Base-by-base conservation (phyloP, 1,140 invertebrate genomes). In the Leptinotarsa lineolata region DNA sequence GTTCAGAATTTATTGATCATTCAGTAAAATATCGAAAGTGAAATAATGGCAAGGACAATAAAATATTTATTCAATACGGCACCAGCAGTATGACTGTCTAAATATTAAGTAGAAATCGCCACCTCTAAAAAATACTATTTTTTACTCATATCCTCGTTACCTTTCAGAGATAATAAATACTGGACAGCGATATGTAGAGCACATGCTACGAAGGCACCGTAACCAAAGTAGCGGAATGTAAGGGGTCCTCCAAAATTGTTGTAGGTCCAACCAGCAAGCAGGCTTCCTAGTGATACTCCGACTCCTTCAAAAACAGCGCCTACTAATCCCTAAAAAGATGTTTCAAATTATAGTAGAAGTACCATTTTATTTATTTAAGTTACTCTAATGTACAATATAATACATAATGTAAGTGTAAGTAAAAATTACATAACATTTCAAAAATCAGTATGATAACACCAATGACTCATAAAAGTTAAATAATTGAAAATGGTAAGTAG, bases 291-390 rank as follows among this genome's bases (percentile, higher is more conserved):
- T 0, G 93, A 91, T 1, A 93, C 91, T 30, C 94, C 94, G 8
- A 95, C 87, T 21, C 94, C 94, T 87, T 96, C 94, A 82, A 95
- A 96, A 65, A 94, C 86, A 45, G 92, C 94, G 22, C 94, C 93
- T 22, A 95, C 90, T 22, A 96, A 85, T 70, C 94, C 94, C 88
- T 95, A 87, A 77, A 83, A 78, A 63, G 8, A 63, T 30, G 30
- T 30, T 30, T 30, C 30, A 30, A 30, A 8, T 30, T 30, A 11
- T 8, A 2, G 30, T n/a, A n/a, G n/a, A n/a, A n/a, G n/a, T 24
- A 70, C 16, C 60, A 73, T 54, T 11, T 20, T 39, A 68, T 30
- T 24, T 63, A n/a, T n/a, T n/a, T n/a, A n/a, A n/a, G n/a, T n/a
- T n/a, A n/a, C n/a, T n/a, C n/a, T n/a, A n/a, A n/a, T n/a, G n/a